Base-by-base conservation (phyloP, 2,888 invertebrate species). In the Anticlea derivata region DNA sequence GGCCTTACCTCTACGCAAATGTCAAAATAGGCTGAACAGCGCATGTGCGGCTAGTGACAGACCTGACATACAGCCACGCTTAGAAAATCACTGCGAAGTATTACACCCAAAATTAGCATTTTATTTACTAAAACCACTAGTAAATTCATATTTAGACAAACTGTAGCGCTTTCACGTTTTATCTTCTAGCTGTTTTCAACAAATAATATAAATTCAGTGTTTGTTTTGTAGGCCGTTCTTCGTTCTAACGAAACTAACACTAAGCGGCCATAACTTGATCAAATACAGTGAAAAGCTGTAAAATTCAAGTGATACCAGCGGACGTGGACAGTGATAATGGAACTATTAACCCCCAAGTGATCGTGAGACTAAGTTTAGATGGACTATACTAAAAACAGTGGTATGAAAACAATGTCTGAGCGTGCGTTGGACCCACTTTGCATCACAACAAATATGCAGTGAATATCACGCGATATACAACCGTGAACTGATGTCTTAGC, bases 1-100 rank as follows among this genome's bases (percentile, higher is more conserved):
- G 58, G 61, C 61, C 65, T 58, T 61, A 62, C 63, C 58, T 63
- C 59, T 61, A 68, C 72, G 72, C 63, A 64, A 62, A 63, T 83
- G 80, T 84, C 86, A 84, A 75, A 80, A 67, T 29, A 46, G 31
- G 50, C 20, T 12, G 46, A 34, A 71, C 17, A 61, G 82, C 86
- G 87, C 87, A 86, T 84, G 86, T 71, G 73, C 55, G 50, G 58
- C 50, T 24, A 72, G 69, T 86, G 86, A 83, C 88, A 86, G 70
- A 68, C 66, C 71, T 80, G 80, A 75, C 79, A 81, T 74, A 75
- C 64, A 75, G 72, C 75, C 82, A 81, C 83, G 83, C 83, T 77
- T 76, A 71, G 63, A 73, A 80, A 76, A 75, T 75, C 75, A 77
- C 78, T 72, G 74, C 68, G 61, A 73, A 79, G 70, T 68, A 76